Evolutionary conservation across 2,888 invertebrate species (phyloP).

Genomic region (Stenotaenia linearis): DNA sequence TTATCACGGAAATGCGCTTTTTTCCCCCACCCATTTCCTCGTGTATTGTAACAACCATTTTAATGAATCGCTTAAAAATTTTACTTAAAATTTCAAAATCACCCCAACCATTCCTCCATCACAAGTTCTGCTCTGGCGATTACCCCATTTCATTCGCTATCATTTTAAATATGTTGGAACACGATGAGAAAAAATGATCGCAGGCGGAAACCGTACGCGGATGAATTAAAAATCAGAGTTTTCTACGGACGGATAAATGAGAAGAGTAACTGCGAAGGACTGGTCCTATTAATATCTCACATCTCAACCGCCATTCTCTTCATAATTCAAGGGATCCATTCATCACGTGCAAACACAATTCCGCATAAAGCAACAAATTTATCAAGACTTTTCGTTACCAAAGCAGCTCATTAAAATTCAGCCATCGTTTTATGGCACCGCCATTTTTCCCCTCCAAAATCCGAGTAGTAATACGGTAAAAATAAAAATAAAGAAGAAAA

Average conservation of each 20-base stretch:
- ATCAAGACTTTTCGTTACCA: not conserved
- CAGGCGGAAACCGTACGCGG: not conserved
- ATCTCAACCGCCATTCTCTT: not conserved
- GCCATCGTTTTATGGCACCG: not conserved
- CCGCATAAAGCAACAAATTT: constrained; percentile 11
- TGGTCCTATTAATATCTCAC: not conserved
- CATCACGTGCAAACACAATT: constrained; percentile 21
- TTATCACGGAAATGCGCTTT: too few relatives aligned
- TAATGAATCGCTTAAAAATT: too few relatives aligned
- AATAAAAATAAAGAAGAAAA: too few relatives aligned
- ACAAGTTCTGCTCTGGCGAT: too few relatives aligned
- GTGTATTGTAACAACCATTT: too few relatives aligned
- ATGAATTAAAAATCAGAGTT: not conserved
- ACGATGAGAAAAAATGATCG: not conserved
- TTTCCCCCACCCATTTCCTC: too few relatives aligned
- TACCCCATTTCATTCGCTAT: too few relatives aligned
- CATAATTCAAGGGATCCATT: constrained; percentile 8
- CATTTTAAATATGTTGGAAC: too few relatives aligned
- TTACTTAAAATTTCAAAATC: too few relatives aligned
- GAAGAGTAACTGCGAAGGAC: not conserved
- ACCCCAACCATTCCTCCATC: too few relatives aligned
- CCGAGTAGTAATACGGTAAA: too few relatives aligned
- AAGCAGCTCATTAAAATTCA: not conserved
- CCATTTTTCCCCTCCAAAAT: too few relatives aligned
- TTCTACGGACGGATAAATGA: not conserved